These are phyloP conservation scores for Dipodomys spectabilis DNA, from an alignment of 2,113 vertebrate genomes.

Conservation along the genomic window DNA sequence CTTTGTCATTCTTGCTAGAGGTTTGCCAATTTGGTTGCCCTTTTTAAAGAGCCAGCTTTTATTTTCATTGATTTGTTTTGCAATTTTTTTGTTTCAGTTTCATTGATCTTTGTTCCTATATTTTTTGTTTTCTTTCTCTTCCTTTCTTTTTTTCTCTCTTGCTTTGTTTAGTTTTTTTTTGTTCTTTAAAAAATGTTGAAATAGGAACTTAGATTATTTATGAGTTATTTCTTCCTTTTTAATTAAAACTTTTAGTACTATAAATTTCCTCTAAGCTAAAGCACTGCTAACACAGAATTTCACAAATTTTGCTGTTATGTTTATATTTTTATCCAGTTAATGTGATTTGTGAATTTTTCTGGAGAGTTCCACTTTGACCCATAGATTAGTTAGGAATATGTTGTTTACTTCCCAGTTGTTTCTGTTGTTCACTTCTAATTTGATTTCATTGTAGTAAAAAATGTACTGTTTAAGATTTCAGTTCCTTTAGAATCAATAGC, in stretches of 20 bases:
- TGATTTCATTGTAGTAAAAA: conserved; percentile 14
- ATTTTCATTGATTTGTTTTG: conserved; percentile 1
- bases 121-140: background rate
- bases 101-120: background rate
- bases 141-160: background rate
- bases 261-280: conserved; percentile 24
- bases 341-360: conserved; percentile 50
- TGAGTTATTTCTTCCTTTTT: no score
- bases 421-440: conserved; percentile 32
- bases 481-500: conserved; percentile 35
- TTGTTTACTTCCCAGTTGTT: conserved; percentile 10
- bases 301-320: conserved; percentile 20
- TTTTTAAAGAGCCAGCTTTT: background rate
- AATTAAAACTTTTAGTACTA: background rate
- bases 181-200: background rate
- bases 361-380: conserved; percentile 18
- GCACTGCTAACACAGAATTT: background rate
- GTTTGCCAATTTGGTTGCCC: background rate
- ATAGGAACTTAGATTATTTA: no score
- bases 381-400: conserved; percentile 18
- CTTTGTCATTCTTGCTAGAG: background rate
- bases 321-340: conserved; percentile 47
- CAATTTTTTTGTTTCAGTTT: conserved; percentile 34
- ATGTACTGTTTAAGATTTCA: conserved; percentile 17
- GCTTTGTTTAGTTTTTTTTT: conserved; percentile 19